These are phyloP conservation scores for Shargacucullia verbasci DNA, from an alignment of 2,888 invertebrate species.

Conservation along the genomic window DNA sequence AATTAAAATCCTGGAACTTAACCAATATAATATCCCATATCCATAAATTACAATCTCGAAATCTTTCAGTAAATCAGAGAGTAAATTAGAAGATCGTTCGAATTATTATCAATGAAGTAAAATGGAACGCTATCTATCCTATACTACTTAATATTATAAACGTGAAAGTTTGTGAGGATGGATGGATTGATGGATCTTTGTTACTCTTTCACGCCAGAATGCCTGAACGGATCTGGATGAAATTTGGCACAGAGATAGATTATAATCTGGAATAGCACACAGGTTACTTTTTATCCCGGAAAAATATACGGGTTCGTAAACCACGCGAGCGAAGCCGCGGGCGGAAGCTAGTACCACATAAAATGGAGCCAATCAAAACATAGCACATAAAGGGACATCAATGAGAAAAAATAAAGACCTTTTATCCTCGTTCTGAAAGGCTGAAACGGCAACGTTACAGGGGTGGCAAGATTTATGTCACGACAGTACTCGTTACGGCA, in stretches of 20 bases:
- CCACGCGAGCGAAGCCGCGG: too few relatives aligned
- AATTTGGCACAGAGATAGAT: too few relatives aligned
- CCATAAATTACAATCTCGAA: constrained; percentile 51
- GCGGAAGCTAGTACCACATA: constrained; percentile 71
- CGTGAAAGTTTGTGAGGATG: too few relatives aligned
- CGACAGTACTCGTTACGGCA: constrained; percentile 84
- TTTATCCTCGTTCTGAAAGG: constrained; percentile 82
- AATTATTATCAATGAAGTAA: constrained; percentile 33
- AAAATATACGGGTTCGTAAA: too few relatives aligned
- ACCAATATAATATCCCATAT: constrained; percentile 59
- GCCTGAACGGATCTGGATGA: too few relatives aligned
- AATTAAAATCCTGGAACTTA: constrained; percentile 58
- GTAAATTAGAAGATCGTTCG: constrained; percentile 39
- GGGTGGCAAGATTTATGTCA: constrained; percentile 87
- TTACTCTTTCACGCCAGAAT: too few relatives aligned
- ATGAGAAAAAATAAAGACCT: constrained; percentile 85
- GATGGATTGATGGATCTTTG: too few relatives aligned
- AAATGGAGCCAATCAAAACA: constrained; percentile 80
- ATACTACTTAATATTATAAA: too few relatives aligned
- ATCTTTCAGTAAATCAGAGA: too few relatives aligned
- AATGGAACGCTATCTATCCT: constrained; percentile 55
- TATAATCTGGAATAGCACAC: too few relatives aligned
- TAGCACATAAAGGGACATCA: constrained; percentile 75
- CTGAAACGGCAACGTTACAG: constrained; percentile 73
- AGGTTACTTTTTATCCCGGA: too few relatives aligned